phyloP scores from a whole-genome alignment of 2,888 invertebrate species.

The Nomada ferruginata region DNA sequence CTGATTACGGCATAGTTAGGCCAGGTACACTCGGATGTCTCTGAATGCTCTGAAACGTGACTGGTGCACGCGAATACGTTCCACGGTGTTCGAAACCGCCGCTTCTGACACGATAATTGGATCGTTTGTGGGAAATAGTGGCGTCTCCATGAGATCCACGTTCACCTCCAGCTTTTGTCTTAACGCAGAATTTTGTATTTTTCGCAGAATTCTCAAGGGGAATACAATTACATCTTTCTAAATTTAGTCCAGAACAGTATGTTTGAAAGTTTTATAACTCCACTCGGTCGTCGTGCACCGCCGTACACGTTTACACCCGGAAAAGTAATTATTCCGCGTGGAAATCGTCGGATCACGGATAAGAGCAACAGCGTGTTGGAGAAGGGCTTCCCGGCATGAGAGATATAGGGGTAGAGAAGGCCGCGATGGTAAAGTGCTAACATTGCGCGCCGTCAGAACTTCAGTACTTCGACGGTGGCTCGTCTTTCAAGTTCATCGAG shows the following conservation, averaged over 20 bases:
- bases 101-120: slow-evolving; percentile 18
- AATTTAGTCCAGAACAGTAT: too few species aligned
- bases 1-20: slow-evolving; percentile 31
- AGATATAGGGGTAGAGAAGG: not conserved
- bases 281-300: not conserved
- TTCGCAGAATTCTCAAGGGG: too few species aligned
- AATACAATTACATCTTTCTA: too few species aligned
- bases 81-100: slow-evolving; percentile 28
- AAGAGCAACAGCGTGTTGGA: slow-evolving; percentile 1
- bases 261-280: not conserved
- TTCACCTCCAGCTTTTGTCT: not conserved
- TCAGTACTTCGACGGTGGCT: slow-evolving; percentile 47
- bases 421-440: slow-evolving; percentile 45
- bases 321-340: slow-evolving; percentile 45
- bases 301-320: slow-evolving; percentile 3
- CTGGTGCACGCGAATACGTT: too few species aligned
- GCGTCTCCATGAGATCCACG: not conserved
- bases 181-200: too few species aligned
- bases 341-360: slow-evolving; percentile 29
- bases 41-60: slow-evolving; percentile 14
- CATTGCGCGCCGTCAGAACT: slow-evolving; percentile 49
- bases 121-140: slow-evolving; percentile 22
- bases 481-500: slow-evolving; percentile 66
- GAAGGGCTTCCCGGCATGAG: not conserved
- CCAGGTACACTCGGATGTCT: slow-evolving; percentile 25